Conservation (phyloP, 2,888 invertebrate species). For the Cerastis leucographa region DNA sequence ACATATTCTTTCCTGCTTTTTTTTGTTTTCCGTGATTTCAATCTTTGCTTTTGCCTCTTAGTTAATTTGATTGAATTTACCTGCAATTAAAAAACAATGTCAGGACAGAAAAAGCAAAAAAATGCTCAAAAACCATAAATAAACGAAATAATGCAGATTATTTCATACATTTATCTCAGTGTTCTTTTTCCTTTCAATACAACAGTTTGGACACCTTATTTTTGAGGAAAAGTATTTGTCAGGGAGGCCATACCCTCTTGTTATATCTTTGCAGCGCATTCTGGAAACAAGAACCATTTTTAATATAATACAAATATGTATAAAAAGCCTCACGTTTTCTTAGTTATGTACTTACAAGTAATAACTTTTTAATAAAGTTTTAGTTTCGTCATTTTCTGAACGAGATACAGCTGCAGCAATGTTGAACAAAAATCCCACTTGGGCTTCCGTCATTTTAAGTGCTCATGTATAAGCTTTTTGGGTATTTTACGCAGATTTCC, state of each 20-base stretch:
- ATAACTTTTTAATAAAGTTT: slow-evolving; percentile 79
- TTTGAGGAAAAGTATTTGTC: slow-evolving; percentile 80
- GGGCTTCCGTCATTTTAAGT: slow-evolving; percentile 78
- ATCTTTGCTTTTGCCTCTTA: slow-evolving; percentile 76
- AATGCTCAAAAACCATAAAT: too few species aligned
- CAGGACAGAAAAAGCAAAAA: background rate
- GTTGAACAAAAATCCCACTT: slow-evolving; percentile 79
- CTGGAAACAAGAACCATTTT: slow-evolving; percentile 68
- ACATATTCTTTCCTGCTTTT: slow-evolving; percentile 59
- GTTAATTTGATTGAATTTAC: slow-evolving; percentile 75
- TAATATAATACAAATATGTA: background rate
- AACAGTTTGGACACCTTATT: slow-evolving; percentile 81
- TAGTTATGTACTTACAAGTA: slow-evolving; percentile 79
- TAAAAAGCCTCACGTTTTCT: too few species aligned
- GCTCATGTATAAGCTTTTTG: too few species aligned
- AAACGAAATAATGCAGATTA: background rate
- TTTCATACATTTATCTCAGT: slow-evolving; percentile 75
- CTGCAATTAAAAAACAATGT: slow-evolving; percentile 70
- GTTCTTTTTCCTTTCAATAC: slow-evolving; percentile 79
- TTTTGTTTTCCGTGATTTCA: slow-evolving; percentile 67
- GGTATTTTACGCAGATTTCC: background rate
- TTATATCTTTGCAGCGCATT: slow-evolving; percentile 80
- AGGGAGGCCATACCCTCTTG: slow-evolving; percentile 80
- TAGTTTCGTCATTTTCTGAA: slow-evolving; percentile 64
- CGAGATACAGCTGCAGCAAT: slow-evolving; percentile 73